Percentiles rank a stretch among this genome's conserved stretches.
Conservation (phyloP, 2,113 vertebrate species). For the Gallinago jamesoni region DNA sequence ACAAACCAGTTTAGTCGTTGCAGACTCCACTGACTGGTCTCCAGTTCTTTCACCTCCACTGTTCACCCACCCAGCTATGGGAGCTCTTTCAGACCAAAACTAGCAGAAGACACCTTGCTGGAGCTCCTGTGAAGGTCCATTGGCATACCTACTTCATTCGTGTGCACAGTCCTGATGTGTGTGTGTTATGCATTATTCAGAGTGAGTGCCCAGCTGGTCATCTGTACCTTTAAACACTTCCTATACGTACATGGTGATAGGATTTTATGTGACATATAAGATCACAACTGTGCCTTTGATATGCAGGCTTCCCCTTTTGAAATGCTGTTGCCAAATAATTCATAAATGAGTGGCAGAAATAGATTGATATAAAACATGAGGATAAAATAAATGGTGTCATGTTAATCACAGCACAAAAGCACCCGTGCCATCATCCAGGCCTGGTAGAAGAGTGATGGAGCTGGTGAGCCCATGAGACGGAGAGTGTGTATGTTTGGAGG, state of each 20-base stretch:
- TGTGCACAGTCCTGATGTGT: background rate
- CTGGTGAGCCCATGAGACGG: background rate
- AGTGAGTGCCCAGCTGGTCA: background rate
- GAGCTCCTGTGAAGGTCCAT: background rate
- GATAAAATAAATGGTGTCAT: background rate
- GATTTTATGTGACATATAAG: background rate
- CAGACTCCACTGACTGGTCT: background rate
- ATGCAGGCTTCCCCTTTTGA: background rate
- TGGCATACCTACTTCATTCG: background rate
- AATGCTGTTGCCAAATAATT: background rate
- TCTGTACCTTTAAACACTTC: background rate
- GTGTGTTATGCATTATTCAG: background rate
- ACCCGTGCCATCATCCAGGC: background rate
- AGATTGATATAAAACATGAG: background rate
- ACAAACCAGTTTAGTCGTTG: background rate
- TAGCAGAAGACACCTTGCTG: background rate
- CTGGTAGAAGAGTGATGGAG: accelerated
- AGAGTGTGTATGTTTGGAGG: background rate
- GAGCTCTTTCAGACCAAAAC: background rate
- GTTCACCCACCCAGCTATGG: background rate
- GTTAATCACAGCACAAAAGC: background rate
- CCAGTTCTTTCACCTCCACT: background rate
- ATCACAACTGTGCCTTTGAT: background rate
- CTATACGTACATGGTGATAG: too few species aligned
- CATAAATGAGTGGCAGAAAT: background rate